phyloP scores from a whole-genome alignment of 1,140 invertebrate species.

The Agrilus planipennis region DNA sequence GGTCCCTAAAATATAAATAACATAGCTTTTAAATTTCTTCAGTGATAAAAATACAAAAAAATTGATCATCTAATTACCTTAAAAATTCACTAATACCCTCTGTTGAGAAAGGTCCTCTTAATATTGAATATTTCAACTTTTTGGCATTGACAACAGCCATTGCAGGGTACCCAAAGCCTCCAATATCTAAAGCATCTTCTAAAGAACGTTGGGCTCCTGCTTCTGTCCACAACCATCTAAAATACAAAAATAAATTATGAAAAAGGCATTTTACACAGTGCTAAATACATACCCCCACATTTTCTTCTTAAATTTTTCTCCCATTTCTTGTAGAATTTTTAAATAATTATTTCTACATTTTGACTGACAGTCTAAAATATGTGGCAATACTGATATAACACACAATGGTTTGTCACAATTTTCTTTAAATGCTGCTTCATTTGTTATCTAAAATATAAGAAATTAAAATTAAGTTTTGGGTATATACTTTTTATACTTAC shows the following conservation, averaged over 20 bases:
- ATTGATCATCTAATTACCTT: slow-evolving; percentile 18
- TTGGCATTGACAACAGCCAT: slow-evolving; percentile 93
- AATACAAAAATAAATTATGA: slow-evolving; percentile 12
- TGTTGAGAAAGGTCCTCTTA: slow-evolving; percentile 89
- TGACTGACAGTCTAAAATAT: slow-evolving; percentile 95
- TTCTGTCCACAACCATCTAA: slow-evolving; percentile 90
- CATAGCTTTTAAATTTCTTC: background rate
- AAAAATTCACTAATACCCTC: slow-evolving; percentile 61
- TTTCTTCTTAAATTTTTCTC: slow-evolving; percentile 91
- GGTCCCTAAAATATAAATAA: slow-evolving; percentile 51
- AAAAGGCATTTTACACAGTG: background rate
- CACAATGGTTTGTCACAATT: slow-evolving; percentile 83
- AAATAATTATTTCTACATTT: slow-evolving; percentile 88
- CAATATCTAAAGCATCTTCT: slow-evolving; percentile 86
- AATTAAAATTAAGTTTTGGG: slow-evolving; percentile 5
- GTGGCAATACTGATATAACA: slow-evolving; percentile 86
- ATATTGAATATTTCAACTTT: slow-evolving; percentile 92
- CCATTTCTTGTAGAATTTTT: slow-evolving; percentile 58
- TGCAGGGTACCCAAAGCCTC: slow-evolving; percentile 84
- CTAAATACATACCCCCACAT: slow-evolving; percentile 74
- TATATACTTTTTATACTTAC: slow-evolving; percentile 31
- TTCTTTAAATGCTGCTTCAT: slow-evolving; percentile 52
- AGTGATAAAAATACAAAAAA: slow-evolving; percentile 3
- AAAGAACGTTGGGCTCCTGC: slow-evolving; percentile 72
- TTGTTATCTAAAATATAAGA: slow-evolving; percentile 38